These are phyloP conservation scores for Tenodera sinensis DNA, from an alignment of 2,888 invertebrate genomes.

Conservation along the genomic window DNA sequence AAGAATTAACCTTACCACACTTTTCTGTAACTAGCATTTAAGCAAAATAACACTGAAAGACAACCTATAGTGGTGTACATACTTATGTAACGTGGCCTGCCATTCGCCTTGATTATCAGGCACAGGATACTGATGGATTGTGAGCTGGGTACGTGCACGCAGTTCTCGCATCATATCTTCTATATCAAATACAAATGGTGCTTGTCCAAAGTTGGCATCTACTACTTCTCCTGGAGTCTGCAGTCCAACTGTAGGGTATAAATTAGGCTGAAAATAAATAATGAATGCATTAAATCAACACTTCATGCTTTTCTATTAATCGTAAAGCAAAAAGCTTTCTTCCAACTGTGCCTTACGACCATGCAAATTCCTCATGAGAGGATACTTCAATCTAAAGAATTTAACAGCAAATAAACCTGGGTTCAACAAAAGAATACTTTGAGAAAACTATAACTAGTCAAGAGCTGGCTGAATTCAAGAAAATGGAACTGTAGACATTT, in stretches of 20 bases:
- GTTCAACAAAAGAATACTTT: no score
- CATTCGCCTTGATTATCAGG: conserved; percentile 85
- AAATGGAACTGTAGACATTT: no score
- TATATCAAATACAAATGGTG: conserved; percentile 96
- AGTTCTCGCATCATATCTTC: conserved; percentile 94
- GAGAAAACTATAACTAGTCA: no score
- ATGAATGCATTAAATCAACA: no score
- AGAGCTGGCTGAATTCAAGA: no score
- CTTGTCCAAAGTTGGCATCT: conserved; percentile 97
- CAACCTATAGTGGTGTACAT: conserved; percentile 37
- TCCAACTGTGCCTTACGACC: no score
- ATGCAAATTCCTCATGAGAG: no score
- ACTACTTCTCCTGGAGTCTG: conserved; percentile 98
- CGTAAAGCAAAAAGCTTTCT: no score
- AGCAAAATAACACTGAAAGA: not conserved
- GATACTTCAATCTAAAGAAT: no score
- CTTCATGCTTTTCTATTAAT: no score
- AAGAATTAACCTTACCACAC: not conserved
- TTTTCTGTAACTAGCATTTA: not conserved
- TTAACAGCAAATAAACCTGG: no score
- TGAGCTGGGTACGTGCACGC: conserved; percentile 73
- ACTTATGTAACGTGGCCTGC: conserved; percentile 91
- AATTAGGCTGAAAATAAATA: conserved; percentile 67
- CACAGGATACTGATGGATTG: conserved; percentile 84
- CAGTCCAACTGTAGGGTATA: conserved; percentile 97